These are phyloP conservation scores for Artibeus jamaicensis DNA, from an alignment of 2,797 vertebrate species.

Conservation along the genomic window DNA sequence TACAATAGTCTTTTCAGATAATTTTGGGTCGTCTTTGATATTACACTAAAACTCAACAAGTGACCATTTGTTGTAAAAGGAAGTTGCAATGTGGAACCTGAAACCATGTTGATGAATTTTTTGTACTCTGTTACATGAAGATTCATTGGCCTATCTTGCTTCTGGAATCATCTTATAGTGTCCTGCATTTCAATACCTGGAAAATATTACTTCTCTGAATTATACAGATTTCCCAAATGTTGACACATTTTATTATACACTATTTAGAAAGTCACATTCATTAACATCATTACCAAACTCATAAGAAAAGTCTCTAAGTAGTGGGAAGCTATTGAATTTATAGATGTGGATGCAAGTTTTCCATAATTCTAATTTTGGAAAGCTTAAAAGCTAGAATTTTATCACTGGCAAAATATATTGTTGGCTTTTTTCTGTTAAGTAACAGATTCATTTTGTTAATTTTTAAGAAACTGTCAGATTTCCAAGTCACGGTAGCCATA, in stretches of 20 bases:
- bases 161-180: constrained; percentile 6
- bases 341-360: background rate
- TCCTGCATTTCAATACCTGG: background rate
- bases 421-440: background rate
- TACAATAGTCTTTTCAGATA: background rate
- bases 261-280: constrained; percentile 10
- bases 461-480: background rate
- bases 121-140: background rate
- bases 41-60: background rate
- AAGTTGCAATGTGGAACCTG: background rate
- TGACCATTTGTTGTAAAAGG: background rate
- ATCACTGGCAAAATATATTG: background rate
- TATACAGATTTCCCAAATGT: background rate
- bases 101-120: background rate
- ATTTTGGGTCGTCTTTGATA: background rate
- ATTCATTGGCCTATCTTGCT: background rate
- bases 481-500: background rate
- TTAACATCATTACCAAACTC: background rate
- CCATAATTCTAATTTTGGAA: background rate
- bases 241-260: background rate
- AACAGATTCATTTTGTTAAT: background rate
- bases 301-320: background rate
- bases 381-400: background rate
- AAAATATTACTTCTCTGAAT: background rate
- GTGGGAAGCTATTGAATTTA: background rate